phyloP scores from a whole-genome alignment of 2,888 invertebrate genomes.

The Drosophila fulvimacula region DNA sequence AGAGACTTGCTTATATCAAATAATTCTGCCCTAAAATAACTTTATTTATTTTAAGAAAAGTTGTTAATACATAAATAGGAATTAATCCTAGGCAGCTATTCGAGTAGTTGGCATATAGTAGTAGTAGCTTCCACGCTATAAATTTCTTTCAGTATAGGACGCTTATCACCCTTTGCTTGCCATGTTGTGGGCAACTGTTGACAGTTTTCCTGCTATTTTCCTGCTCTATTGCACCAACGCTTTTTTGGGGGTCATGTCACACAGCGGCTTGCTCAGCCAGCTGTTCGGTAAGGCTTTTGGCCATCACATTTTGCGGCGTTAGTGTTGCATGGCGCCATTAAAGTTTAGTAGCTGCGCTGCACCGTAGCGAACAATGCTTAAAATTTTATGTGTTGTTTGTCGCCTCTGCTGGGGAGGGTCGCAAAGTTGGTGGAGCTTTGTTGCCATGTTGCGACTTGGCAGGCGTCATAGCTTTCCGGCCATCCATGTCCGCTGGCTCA shows the following conservation, averaged over 20 bases:
- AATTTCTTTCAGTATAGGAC: constrained; percentile 25
- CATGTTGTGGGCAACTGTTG: constrained; percentile 70
- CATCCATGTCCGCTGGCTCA: constrained; percentile 21
- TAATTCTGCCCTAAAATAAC: no score
- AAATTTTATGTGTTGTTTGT: constrained; percentile 52
- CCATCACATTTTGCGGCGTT: constrained; percentile 39
- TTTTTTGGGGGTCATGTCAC: constrained; percentile 25
- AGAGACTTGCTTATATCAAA: no score
- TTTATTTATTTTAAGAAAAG: no score
- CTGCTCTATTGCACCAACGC: background rate
- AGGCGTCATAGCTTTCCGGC: constrained; percentile 33
- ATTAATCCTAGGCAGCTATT: background rate
- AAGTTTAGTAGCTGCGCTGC: constrained; percentile 58
- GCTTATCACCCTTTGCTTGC: background rate
- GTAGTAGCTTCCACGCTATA: background rate
- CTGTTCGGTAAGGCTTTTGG: constrained; percentile 28
- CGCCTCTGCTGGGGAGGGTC: constrained; percentile 8
- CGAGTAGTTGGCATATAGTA: background rate
- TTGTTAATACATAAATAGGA: background rate
- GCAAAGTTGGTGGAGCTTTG: constrained; percentile 6
- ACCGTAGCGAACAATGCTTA: constrained; percentile 33
- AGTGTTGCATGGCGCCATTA: constrained; percentile 57
- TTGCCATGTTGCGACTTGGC: constrained; percentile 23
- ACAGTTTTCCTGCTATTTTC: constrained; percentile 41
- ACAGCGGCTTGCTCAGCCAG: constrained; percentile 12